Conservation (phyloP, 30 jellyfish, hydroid and myxozoan species). For the Aurelia aurita complex sp. Pacific region DNA sequence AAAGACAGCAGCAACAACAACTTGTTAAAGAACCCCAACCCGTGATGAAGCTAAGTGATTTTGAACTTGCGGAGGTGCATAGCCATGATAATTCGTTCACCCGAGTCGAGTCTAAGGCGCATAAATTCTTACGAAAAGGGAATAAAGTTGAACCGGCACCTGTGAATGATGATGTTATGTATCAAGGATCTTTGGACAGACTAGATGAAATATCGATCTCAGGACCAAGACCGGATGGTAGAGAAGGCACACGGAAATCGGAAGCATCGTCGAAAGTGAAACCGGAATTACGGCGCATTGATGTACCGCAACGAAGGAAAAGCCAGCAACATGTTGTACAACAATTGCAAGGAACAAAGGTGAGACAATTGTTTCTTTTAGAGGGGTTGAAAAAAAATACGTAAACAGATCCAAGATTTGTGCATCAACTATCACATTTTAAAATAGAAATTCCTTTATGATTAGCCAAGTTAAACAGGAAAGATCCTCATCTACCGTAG, state of each 20-base stretch:
- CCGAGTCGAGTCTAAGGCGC: constrained; percentile 57
- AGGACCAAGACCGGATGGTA: constrained; percentile 96
- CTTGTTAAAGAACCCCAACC: constrained; percentile 29
- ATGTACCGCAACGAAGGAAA: constrained; percentile 45
- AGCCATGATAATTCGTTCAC: constrained; percentile 47
- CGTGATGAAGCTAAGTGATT: constrained; percentile 21
- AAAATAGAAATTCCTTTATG: no score
- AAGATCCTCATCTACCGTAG: no score
- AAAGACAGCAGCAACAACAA: constrained; percentile 30
- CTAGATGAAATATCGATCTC: constrained; percentile 93
- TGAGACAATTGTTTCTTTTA: not conserved
- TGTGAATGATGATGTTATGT: not conserved
- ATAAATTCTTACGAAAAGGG: constrained; percentile 52
- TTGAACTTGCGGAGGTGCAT: constrained; percentile 14
- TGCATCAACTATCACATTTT: no score
- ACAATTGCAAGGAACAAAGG: constrained; percentile 11
- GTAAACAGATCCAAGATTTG: no score
- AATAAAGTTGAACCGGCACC: constrained; percentile 78
- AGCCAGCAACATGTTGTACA: constrained; percentile 38
- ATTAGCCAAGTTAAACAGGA: no score
- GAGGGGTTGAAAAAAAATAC: no score
- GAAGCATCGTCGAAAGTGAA: constrained; percentile 24
- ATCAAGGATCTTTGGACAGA: constrained; percentile 66
- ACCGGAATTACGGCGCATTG: constrained; percentile 42
- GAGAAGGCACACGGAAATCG: constrained; percentile 39